Base-by-base conservation (phyloP, 2,888 invertebrate species). In the Nomada hirtipes region DNA sequence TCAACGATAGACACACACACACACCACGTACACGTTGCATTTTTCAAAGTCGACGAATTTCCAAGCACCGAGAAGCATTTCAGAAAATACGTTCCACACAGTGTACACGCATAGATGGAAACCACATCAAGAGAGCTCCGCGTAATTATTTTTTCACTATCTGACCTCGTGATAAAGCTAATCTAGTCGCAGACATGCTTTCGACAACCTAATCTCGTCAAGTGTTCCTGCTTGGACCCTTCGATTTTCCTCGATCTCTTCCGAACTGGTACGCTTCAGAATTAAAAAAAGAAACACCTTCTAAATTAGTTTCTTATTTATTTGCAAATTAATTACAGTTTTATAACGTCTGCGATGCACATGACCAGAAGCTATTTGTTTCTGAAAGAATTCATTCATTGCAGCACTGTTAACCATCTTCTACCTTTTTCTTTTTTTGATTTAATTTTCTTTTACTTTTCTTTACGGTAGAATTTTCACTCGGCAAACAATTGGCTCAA, bases 141-240 rank as follows among this genome's bases (percentile, higher is more conserved):
- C 53, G 71, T 74, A 73, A 67, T 79, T 82, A 82, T 82, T 82
- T 82, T 82, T 82, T 79, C 82, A 82, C 82, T 79, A 13, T 82
- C 71, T 68, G 44, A 63, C 61, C 20, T 23, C 47, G 47, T 18
- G 29, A 23, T 13, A 47, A 57, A 36, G 29, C 18, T 52, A n/a
- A 42, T 29, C 50, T 72, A 63, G 57, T 63, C 76, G 50, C 72
- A 57, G 57, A 67, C 53, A 64, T 67, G 71, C 79, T 75, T 75
- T 79, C 71, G 50, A 42, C 61, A 67, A 71, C 71, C 55, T 75
- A 70, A 75, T 75, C 61, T 71, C 71, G 53, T 75, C 75, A 73
- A 79, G 63, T 67, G 79, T 82, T 68, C 82, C 82, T 75, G 75
- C 67, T 82, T 79, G 75, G 60, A 79, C 63, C 59, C 71, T 59